Percentiles rank a stretch among this genome's conserved stretches.
These are phyloP conservation scores for Rhodeus uyekii DNA, from an alignment of 2,797 vertebrate species.

Conservation along the genomic window DNA sequence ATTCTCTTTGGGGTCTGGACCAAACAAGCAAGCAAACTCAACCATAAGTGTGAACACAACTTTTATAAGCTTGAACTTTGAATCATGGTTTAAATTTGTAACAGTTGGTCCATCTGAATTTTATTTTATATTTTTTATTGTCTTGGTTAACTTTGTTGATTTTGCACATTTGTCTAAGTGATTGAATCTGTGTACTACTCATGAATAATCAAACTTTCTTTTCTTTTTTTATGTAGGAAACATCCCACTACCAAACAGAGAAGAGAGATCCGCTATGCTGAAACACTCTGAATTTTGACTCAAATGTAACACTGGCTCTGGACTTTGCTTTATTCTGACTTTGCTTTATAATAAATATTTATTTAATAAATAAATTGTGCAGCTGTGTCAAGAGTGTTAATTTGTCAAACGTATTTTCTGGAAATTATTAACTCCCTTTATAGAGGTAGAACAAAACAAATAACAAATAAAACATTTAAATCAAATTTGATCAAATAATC, in stretches of 20 bases:
- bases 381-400: background rate
- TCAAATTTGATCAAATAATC: too few species aligned
- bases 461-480: background rate
- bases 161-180: background rate
- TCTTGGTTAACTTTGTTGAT: background rate
- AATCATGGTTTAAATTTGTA: background rate
- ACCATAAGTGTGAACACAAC: too few species aligned
- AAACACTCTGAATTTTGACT: slow-evolving; percentile 68
- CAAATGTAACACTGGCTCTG: background rate
- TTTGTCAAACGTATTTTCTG: background rate
- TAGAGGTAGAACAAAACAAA: background rate
- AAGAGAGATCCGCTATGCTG: slow-evolving; percentile 72
- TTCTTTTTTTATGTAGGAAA: slow-evolving; percentile 80
- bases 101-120: background rate
- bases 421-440: background rate
- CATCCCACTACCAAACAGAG: slow-evolving; percentile 83
- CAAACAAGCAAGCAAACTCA: too few species aligned
- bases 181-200: background rate
- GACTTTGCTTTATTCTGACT: background rate
- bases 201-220: slow-evolving; percentile 16
- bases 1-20: too few species aligned
- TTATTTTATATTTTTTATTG: too few species aligned
- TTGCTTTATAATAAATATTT: slow-evolving; percentile 8
- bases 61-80: background rate
- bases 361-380: background rate